Evolutionary conservation across 2,888 invertebrate genomes (phyloP), one percentile per base, ranked within the genome.

Genomic region (Hydrotaea cyrtoneurina): DNA sequence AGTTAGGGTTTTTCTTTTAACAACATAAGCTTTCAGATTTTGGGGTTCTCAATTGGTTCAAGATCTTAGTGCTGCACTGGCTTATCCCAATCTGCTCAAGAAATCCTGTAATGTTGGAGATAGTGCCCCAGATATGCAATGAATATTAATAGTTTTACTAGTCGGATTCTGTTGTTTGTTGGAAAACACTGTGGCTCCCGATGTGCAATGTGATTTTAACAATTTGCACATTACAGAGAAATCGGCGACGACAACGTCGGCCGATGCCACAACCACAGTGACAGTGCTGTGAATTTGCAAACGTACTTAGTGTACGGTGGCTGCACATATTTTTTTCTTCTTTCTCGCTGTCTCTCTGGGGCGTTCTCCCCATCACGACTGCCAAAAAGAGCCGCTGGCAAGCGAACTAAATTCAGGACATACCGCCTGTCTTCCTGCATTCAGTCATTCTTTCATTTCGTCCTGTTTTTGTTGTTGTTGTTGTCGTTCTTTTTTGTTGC

Each of bases 321-420:
- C 36, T 21, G 39, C 17, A 19, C 31, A 39, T 66, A 31, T 13
- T 31, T 31, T 62, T 23, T 62, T n/a, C n/a, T 8, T 62, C 31
- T 66, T 36, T 36, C n/a, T 36, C 31, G 4, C 39, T 31, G 3
- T 39, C 10, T 39, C 39, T 10, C 39, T 39, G 31, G 31, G 71
- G 26, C 26, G 13, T 46, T 31, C 8, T 46, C 31, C 46, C 17
- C 23, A 75, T 36, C 13, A 53, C 69, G 71, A 76, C 55, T 69
- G 46, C 78, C 71, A 53, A 76, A 66, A 50, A 62, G 39, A 72
- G 72, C 79, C 46, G 62, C 36, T 13, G 64, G 64, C 26, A 79
- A 62, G 75, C 39, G 72, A 64, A 31, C 72, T 36, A 76, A 59
- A 59, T 69, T 71, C 39, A 66, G 66, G 11, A 19, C 43, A 66